phyloP scores from a whole-genome alignment of 2,797 vertebrate genomes.

The Neosilurus hyrtlii region DNA sequence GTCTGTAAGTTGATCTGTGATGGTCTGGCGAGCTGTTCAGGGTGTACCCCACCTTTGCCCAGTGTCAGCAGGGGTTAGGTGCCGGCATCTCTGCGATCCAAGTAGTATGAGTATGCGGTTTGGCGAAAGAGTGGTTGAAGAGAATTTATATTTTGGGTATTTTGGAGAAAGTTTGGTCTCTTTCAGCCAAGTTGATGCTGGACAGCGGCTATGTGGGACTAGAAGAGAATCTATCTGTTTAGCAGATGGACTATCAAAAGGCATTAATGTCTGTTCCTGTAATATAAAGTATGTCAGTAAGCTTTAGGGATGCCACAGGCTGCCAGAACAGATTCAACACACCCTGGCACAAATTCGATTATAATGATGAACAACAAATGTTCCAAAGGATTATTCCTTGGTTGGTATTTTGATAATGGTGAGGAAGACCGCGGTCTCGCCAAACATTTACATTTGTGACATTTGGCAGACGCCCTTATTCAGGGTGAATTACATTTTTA shows the following conservation, averaged over 20 bases:
- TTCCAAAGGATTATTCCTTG: background rate
- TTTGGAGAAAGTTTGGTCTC: background rate
- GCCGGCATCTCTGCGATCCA: no score
- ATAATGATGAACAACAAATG: no score
- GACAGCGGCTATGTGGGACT: background rate
- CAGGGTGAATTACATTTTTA: no score
- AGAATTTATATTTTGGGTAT: no score
- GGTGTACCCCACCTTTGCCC: no score
- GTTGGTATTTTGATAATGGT: background rate
- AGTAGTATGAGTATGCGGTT: no score
- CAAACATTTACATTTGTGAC: background rate
- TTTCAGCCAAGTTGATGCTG: background rate
- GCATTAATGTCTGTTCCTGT: background rate
- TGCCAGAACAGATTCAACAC: background rate
- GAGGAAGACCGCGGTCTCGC: background rate
- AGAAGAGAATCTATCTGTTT: background rate
- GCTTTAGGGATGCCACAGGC: background rate
- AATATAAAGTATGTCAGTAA: background rate
- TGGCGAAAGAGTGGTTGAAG: no score
- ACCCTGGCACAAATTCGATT: background rate
- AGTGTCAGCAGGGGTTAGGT: no score
- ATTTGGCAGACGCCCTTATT: no score
- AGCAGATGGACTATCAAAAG: background rate
- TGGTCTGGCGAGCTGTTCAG: no score
- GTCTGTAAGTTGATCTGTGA: no score